Base-by-base conservation (phyloP, 2,797 vertebrate species). In the Gymnoscopelus braueri region DNA sequence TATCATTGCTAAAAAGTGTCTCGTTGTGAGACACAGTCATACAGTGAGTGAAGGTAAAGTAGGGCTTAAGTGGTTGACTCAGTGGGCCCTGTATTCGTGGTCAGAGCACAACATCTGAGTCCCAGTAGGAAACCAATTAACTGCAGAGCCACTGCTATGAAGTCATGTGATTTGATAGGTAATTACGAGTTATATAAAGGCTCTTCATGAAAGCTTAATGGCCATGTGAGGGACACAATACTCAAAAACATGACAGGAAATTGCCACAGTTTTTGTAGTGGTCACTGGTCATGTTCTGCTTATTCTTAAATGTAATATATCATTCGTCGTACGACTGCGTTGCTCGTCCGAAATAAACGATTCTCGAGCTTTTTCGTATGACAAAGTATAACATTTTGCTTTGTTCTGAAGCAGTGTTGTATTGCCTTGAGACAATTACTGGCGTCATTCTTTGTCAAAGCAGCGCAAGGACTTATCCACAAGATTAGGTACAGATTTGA, bases 401-500 rank as follows among this genome's bases (percentile, higher is more conserved):
- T 35, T 35, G 35, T 5, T 39, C 35, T 39, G 5, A 63, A 71
- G 56, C 39, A 49, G 32, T 50, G 63, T 51, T 77, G 74, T 72
- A 73, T 60, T 73, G 39, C 71, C 69, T 65, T 61, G 61, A 84
- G 76, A 85, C 64, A 86, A 82, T 82, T 15, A 58, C 67, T 74
- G 63, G 55, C 73, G 78, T 82, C 72, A 60, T 52, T 52, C 69
- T 51, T 35, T 64, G 53, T 77, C 69, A 68, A 76, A 82, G 79
- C 71, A 80, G 76, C 80, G 81, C 60, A 61, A 84, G 75, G 83
- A 78, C 74, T 83, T 75, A 81, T 75, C 67, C 55, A 26, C 2
- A 0, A 39, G 35, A 39, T 39, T 39, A 39, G 35, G 7, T 39
- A 39, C 35, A 39, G 29, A 63, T 32, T 88, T 85, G 72, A 78